Evolutionary conservation across 2,888 invertebrate genomes (phyloP).

Genomic region (Poecilus cupreus): DNA sequence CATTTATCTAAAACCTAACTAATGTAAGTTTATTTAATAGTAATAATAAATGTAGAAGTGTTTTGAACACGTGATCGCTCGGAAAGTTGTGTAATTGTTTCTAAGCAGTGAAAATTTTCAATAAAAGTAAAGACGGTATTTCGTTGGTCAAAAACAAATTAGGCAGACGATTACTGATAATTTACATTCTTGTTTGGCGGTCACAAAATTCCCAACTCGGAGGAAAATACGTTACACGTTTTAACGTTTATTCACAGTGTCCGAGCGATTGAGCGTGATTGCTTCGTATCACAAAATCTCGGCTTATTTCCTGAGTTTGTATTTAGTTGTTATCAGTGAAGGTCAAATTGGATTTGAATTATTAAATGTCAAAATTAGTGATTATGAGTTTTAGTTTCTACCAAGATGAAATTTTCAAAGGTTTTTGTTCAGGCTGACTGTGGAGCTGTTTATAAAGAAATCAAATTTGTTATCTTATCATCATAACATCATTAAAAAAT

Average conservation of each 20-base stretch:
- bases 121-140: background rate
- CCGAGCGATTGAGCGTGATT: background rate
- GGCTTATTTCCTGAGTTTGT: background rate
- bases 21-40: background rate
- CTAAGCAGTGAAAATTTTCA: background rate
- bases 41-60: background rate
- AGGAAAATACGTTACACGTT: constrained; percentile 30
- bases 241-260: background rate
- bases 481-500: constrained; percentile 23
- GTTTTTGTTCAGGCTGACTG: constrained; percentile 15
- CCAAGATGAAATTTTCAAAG: background rate
- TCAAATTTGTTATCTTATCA: constrained; percentile 29
- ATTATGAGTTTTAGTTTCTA: background rate
- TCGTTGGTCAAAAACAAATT: background rate
- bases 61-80: background rate
- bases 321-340: constrained; percentile 18
- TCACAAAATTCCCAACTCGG: background rate
- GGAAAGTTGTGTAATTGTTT: background rate
- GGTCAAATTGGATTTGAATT: background rate
- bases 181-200: constrained; percentile 45
- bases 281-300: constrained; percentile 13
- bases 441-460: constrained; percentile 16
- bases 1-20: background rate
- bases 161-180: constrained; percentile 19
- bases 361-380: constrained; percentile 13